Evolutionary conservation across 2,113 vertebrate species (phyloP).

Genomic region (Petrocephalus microphthalmus): DNA sequence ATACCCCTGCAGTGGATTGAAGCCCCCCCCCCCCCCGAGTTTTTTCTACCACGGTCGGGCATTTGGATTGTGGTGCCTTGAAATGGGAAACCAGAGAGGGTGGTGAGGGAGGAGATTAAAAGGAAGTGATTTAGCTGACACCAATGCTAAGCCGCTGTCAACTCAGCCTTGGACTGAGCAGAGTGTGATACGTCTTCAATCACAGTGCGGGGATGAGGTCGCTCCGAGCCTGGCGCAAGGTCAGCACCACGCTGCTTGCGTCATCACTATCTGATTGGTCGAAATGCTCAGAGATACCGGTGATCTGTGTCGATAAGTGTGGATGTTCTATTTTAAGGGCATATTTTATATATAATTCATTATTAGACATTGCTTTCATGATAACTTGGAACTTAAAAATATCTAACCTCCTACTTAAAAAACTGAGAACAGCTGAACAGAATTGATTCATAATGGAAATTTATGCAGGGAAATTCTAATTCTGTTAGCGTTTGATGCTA

Average conservation of each 20-base stretch:
- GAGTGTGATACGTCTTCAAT: slow-evolving; percentile 28
- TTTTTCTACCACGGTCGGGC: slow-evolving; percentile 25
- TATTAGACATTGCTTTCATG: not conserved
- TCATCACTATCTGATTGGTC: not conserved
- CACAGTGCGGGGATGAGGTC: slow-evolving; percentile 17
- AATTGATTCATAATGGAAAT: not conserved
- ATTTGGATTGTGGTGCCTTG: slow-evolving; percentile 30
- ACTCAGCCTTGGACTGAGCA: slow-evolving; percentile 24
- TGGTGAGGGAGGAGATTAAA: slow-evolving; percentile 32
- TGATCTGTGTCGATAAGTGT: not conserved
- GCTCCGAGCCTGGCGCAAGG: slow-evolving; percentile 14
- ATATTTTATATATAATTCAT: not conserved
- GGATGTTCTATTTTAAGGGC: not conserved
- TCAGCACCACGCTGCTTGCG: not conserved
- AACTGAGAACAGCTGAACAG: not conserved
- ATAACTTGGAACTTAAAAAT: not conserved
- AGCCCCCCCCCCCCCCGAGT: not conserved
- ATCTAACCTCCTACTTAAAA: not conserved
- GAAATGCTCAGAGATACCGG: not conserved
- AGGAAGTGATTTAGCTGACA: slow-evolving; percentile 32
- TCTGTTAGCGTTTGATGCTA: not conserved
- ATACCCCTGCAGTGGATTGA: slow-evolving; percentile 16
- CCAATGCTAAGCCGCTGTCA: slow-evolving; percentile 29
- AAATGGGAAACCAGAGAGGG: slow-evolving; percentile 30
- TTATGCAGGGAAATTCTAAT: not conserved